Evolutionary conservation across 2,888 invertebrate genomes (phyloP), one percentile per base, ranked within the genome.

Genomic region (Ophraella communa): DNA sequence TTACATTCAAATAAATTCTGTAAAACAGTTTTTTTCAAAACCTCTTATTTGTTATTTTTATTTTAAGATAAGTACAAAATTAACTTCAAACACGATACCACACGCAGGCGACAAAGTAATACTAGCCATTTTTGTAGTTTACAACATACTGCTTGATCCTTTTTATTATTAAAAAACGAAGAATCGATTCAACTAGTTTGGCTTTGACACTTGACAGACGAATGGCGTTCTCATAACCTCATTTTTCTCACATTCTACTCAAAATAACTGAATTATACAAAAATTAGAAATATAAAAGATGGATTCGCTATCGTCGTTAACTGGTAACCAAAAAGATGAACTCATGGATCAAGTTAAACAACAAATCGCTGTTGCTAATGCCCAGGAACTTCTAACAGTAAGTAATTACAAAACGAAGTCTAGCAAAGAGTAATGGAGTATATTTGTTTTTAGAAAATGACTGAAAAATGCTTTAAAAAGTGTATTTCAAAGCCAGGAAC

Each of bases 381-480:
- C 94, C 33, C 96, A 97, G 81, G 95, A 96, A 86, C 83, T 97
- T 67, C 85, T 97, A 71, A 91, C 93, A 81, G 92, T 93, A 85
- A 81, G 81, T 66, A 33, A 27, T 39, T 33, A 4, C 17, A 20
- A 27, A n/a, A 60, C 20, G 30, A 45, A 54, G 39, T 39, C 7
- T 14, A 4, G 4, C 4, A 14, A 39, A 17, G 5, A 39, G 39
- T 39, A 59, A 30, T 1, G 30, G 3, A 18, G 60, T 23, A 49
- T 20, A 11, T 61, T 68, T 77, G 74, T 75, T 85, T 85, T 42
- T 83, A 94, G 89, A 96, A 96, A 91, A 95, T 97, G 91, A 94
- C 96, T 49, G 95, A 96, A 79, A 97, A 97, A 84, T 98, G 98
- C 83, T 98, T 97, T 82, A 93, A 92, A 81, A 96, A 96, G 79